Evolutionary conservation across 64 coral and sea anemone species (phyloP), one percentile per base, ranked within the genome.

Genomic region (Trachythela sp.): DNA sequence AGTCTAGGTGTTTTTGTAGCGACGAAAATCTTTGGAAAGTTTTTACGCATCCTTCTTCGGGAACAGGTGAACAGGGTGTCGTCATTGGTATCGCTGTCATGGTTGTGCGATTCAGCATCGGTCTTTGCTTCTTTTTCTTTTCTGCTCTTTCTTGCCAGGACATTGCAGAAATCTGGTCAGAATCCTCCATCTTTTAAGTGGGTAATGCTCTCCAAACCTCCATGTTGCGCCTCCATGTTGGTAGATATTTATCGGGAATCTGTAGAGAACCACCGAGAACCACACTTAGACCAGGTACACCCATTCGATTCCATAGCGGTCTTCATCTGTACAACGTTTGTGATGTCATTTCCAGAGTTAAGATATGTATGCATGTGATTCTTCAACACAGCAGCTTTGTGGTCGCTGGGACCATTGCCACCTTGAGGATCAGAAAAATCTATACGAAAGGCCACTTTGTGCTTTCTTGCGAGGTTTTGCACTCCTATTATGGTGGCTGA

Each of bases 1-100:
- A 40, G 15, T 92, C 91, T 85, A 92, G 91, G 48, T 92, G 91
- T n/a, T 42, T 48, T 85, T 85, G 76, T 39, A 92, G 91, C 5
- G 85, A 84, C 33, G 77, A 88, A 92, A 92, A 88, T 58, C 76
- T 92, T 43, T 88, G 91, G 37, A 59, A 92, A 14, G 80, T 68
- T 83, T 88, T 92, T 34, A 92, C 54, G 36, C 91, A 88, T 48
- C 80, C 91, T 30, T 87, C 71, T 40, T 92, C 91, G 48, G 90
- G 85, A n/a, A 60, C 90, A 92, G 48, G 67, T 30, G 76, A 92
- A 92, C 2, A 92, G 54, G 54, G 83, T 88, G 36, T 58, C 70
- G 13, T 87, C 64, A 35, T 87, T 85, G 83, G 71, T 77, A 14
- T 59, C 54, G 15, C 71, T 77, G 36, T n/a, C 29, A 77, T 4